Percentiles rank a stretch among this genome's conserved stretches.
phyloP scores from a whole-genome alignment of 2,113 vertebrate species.

The Corythornis cristatus region DNA sequence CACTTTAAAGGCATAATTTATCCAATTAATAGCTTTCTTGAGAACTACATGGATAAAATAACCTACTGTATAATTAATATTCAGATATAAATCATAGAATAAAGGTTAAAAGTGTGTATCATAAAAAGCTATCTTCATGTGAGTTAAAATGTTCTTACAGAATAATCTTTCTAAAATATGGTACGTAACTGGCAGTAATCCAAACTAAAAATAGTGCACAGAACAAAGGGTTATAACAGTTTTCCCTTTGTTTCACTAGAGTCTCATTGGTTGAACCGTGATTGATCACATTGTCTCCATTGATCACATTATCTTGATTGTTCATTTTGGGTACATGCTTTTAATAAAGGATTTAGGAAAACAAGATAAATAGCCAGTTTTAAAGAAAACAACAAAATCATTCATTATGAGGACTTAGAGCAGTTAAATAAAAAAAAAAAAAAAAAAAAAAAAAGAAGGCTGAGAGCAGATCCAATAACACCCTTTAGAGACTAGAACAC shows the following conservation, averaged over 20 bases:
- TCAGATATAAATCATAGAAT: neutral
- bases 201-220: neutral
- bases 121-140: neutral
- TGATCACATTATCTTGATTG: neutral
- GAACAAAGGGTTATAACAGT: neutral
- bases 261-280: neutral
- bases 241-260: neutral
- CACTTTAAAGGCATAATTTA: neutral
- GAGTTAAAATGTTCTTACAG: neutral
- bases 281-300: neutral
- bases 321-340: neutral
- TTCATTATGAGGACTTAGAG: neutral
- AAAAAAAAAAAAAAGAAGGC: neutral
- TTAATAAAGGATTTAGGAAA: neutral
- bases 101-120: neutral
- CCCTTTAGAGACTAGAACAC: neutral
- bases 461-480: neutral
- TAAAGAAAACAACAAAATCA: neutral
- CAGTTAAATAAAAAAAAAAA: neutral
- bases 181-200: neutral
- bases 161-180: neutral
- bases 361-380: neutral
- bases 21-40: neutral
- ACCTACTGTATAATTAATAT: slow-evolving; percentile 8
- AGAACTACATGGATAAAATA: neutral